phyloP scores from a whole-genome alignment of 2,113 vertebrate species.

The Sialia sialis region DNA sequence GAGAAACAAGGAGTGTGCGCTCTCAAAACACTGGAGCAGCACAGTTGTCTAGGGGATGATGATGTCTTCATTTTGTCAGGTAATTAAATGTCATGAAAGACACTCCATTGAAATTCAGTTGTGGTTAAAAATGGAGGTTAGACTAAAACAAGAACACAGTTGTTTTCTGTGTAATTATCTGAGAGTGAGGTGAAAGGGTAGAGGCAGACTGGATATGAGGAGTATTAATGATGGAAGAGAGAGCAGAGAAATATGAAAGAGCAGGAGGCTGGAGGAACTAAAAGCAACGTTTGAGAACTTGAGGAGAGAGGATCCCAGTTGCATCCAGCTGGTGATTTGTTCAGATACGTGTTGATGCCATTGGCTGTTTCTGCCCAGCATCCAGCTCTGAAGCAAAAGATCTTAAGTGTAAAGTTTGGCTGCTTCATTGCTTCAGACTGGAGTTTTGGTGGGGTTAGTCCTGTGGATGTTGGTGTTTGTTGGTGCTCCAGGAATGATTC shows the following conservation, averaged over 20 bases:
- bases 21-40: background rate
- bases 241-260: background rate
- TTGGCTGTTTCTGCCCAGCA: background rate
- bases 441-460: background rate
- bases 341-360: background rate
- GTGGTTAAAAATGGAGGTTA: background rate
- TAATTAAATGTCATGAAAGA: conserved; percentile 13
- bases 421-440: background rate
- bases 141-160: background rate
- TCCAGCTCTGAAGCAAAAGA: background rate
- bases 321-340: background rate
- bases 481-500: background rate
- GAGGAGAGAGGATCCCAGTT: background rate
- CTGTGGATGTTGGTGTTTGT: background rate
- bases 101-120: background rate
- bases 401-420: background rate
- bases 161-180: background rate
- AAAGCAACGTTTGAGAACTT: background rate
- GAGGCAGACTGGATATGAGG: background rate
- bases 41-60: background rate
- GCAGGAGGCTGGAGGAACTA: background rate
- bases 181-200: background rate
- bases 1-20: background rate
- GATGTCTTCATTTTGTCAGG: conserved; percentile 66
- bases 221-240: background rate